Percentiles rank a stretch among this genome's conserved stretches.
Evolutionary conservation across 2,888 invertebrate genomes (phyloP).

Genomic region (Polietes domitor): DNA sequence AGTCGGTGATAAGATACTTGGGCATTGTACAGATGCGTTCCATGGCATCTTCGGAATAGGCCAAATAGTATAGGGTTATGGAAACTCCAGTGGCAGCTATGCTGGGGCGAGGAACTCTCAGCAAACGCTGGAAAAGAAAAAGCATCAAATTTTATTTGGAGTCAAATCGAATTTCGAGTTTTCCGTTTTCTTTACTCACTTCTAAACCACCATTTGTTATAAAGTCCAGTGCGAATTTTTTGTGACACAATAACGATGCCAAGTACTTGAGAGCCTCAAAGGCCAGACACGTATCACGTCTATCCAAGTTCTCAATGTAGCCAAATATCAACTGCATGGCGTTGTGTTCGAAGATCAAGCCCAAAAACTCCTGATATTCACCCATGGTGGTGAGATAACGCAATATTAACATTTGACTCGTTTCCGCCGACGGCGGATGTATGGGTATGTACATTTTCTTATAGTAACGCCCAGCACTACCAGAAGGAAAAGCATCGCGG

Average conservation of each 20-base stretch:
- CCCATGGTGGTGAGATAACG: slow-evolving; percentile 98
- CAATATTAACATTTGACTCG: slow-evolving; percentile 95
- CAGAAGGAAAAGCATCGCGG: slow-evolving; percentile 74
- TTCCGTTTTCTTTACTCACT: slow-evolving; percentile 74
- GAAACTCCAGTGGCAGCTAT: slow-evolving; percentile 97
- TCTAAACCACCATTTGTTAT: slow-evolving; percentile 93
- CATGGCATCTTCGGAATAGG: slow-evolving; percentile 99
- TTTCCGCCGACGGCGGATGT: slow-evolving; percentile 92
- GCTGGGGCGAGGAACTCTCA: slow-evolving; percentile 95
- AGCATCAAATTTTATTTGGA: neutral
- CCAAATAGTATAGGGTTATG: slow-evolving; percentile 97
- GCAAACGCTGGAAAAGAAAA: slow-evolving; percentile 84
- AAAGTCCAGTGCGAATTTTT: slow-evolving; percentile 98
- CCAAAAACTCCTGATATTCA: slow-evolving; percentile 98
- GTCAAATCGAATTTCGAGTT: neutral
- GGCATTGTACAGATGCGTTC: slow-evolving; percentile 95
- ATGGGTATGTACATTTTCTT: slow-evolving; percentile 86
- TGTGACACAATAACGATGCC: slow-evolving; percentile 96
- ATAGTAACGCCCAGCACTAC: slow-evolving; percentile 71
- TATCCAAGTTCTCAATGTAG: slow-evolving; percentile 93
- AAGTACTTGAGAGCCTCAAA: slow-evolving; percentile 98
- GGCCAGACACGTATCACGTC: slow-evolving; percentile 94
- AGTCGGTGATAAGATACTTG: slow-evolving; percentile 87
- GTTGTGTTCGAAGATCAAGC: slow-evolving; percentile 95
- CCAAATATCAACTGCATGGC: slow-evolving; percentile 94